Evolutionary conservation across 35 echinoderm and acorn worm genomes (phyloP).

Genomic region (Hemicentrotus pulcherrimus): DNA sequence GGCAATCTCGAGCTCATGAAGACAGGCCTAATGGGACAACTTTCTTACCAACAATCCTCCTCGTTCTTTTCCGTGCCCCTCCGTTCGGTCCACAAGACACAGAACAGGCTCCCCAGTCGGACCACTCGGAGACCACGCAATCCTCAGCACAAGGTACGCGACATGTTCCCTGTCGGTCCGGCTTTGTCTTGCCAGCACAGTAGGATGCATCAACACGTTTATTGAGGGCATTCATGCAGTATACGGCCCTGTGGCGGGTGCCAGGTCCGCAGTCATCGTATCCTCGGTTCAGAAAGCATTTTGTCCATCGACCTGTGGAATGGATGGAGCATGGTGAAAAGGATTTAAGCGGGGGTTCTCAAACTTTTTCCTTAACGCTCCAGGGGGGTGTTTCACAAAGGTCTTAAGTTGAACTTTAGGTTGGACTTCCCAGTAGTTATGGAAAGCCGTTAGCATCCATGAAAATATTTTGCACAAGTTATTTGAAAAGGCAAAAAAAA

Average conservation of each 20-base stretch:
- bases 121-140: slow-evolving; percentile 90
- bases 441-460: no score
- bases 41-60: slow-evolving; percentile 80
- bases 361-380: no score
- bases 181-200: slow-evolving; percentile 54
- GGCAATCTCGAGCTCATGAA: no score
- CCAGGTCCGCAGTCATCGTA: slow-evolving; percentile 73
- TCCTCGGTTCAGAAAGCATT: slow-evolving; percentile 66
- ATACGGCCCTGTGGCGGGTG: slow-evolving; percentile 59
- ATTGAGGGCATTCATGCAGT: slow-evolving; percentile 87
- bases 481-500: no score
- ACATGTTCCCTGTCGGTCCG: slow-evolving; percentile 53
- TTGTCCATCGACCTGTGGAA: slow-evolving; percentile 75
- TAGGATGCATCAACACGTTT: slow-evolving; percentile 37
- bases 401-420: no score
- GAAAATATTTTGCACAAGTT: no score
- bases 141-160: slow-evolving; percentile 79
- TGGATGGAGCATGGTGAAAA: not conserved
- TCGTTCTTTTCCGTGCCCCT: slow-evolving; percentile 68
- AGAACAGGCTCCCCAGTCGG: slow-evolving; percentile 83
- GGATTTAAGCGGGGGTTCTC: no score
- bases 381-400: no score
- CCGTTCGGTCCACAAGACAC: slow-evolving; percentile 83
- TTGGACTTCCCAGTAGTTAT: no score
- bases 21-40: no score